Evolutionary conservation across 2,888 invertebrate species (phyloP), one percentile per base, ranked within the genome.

Genomic region (Mimumesa dahlbomi): DNA sequence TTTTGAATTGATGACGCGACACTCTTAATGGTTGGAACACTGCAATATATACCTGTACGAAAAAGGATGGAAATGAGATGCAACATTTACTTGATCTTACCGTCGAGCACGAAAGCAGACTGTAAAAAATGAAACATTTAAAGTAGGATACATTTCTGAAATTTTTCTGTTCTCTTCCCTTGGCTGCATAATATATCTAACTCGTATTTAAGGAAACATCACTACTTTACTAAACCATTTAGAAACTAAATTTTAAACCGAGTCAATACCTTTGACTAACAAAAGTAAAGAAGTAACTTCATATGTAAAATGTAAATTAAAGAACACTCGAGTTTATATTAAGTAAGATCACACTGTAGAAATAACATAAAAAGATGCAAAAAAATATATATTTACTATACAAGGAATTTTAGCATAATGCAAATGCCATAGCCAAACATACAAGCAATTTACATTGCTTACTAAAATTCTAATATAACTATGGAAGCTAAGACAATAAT

Each of bases 1-100:
- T 93, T 69, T 94, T 93, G 90, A 97, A 97, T 91, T 96, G 96
- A 78, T 94, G 93, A 58, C 96, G 91, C 25, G 94, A 94, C 72
- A 97, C 95, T 73, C 94, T 93, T 64, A 97, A 91, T 22, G 97
- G 96, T 88, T 94, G 93, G 90, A 97, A 97, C 68, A 96, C 92
- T 50, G 95, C 94, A 81, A 92, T 89, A 90, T 96, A 96, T 38
- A 96, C 94, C 95, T 95, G 91, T 21, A 85, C 86, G 58, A 78
- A 75, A 69, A 67, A 73, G 11, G 50, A 65, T 19, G 14, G 69
- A 31, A 56, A 73, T 75, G 42, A 75, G 57, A 85, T 22, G 63
- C 53, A 45, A 49, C 61, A 66, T 46, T 61, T 34, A 53, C 25
- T 34, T 18, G 36, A 19, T 34, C 19, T 42, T 43, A 59, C 49